Percentiles rank a stretch among this genome's conserved stretches.
Conservation (phyloP, 2,113 vertebrate genomes). For the Bos taurus region ARS-UCD2.0 NC_037357.1:91850001-91850500, state of each 20-base stretch:
- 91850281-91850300: neutral
- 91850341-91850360: neutral
- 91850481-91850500: neutral
- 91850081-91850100: neutral
- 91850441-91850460: neutral
- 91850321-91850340: neutral
- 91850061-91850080: neutral
- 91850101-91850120: conserved; percentile 28
- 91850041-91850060: conserved; percentile 38
- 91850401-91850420: neutral
- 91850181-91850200: neutral
- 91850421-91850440: neutral
- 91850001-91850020: conserved; percentile 18
- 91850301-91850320: conserved; percentile 4
- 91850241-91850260: neutral
- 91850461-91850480: neutral
- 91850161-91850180: neutral
- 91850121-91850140: conserved; percentile 5
- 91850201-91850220: neutral
- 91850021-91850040: neutral
- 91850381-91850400: neutral
- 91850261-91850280: neutral
- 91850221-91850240: neutral
- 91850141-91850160: neutral
- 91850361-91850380: neutral